Conservation (phyloP, 2,888 invertebrate genomes). For the Heliconius sara region DNA sequence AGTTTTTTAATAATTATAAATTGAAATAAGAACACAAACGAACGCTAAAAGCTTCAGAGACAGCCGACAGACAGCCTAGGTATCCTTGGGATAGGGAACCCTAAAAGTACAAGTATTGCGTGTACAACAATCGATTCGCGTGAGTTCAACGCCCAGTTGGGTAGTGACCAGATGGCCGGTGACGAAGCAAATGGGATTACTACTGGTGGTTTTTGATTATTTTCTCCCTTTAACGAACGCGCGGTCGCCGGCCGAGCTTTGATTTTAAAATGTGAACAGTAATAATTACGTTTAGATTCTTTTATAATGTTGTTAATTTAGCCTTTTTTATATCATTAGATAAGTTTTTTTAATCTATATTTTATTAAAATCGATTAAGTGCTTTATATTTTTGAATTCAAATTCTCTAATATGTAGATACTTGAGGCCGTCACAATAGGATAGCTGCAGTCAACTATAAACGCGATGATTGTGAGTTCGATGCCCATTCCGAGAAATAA, state of each 20-base stretch:
- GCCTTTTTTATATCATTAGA: neutral
- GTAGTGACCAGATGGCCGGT: constrained; percentile 29
- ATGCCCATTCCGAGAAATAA: neutral
- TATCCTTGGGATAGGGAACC: constrained; percentile 6
- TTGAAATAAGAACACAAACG: neutral
- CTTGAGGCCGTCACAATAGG: too few relatives aligned
- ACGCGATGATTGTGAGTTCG: neutral
- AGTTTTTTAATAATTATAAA: neutral
- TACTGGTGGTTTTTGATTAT: constrained; percentile 35
- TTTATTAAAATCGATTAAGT: neutral
- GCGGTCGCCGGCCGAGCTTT: constrained; percentile 19
- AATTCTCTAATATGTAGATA: neutral
- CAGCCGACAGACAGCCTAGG: neutral
- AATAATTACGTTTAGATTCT: constrained; percentile 9
- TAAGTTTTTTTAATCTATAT: neutral
- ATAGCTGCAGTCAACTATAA: neutral
- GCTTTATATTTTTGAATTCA: neutral
- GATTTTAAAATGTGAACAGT: constrained; percentile 21
- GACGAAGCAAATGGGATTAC: constrained; percentile 35
- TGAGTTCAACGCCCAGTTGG: constrained; percentile 26
- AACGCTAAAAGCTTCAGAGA: neutral
- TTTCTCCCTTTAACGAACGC: constrained; percentile 25
- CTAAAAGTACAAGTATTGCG: constrained; percentile 19
- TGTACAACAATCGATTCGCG: constrained; percentile 31
- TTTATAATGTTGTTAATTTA: neutral